These are phyloP conservation scores for Oxyteleia sp. DNA, from an alignment of 2,888 invertebrate genomes.

Conservation along the genomic window DNA sequence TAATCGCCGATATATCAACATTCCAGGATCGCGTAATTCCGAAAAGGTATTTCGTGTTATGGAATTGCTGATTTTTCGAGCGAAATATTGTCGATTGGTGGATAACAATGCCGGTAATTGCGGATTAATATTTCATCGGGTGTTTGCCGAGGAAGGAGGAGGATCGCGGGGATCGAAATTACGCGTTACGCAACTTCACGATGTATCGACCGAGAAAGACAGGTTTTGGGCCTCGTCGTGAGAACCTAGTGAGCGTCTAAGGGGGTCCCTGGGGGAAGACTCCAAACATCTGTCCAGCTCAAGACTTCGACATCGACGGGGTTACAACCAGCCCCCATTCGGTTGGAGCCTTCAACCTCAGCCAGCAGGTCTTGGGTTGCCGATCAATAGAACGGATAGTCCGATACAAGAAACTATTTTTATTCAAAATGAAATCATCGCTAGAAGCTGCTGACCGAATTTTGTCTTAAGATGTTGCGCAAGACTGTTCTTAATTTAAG, in stretches of 20 bases:
- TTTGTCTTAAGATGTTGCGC: too few relatives aligned
- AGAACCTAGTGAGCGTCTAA: conserved; percentile 53
- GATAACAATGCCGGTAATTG: conserved; percentile 27
- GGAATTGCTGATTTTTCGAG: conserved; percentile 23
- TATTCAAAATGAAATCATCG: conserved; percentile 6
- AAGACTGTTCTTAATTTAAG: too few relatives aligned
- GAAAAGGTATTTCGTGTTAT: conserved; percentile 21
- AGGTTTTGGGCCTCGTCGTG: conserved; percentile 65
- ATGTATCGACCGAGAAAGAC: conserved; percentile 50
- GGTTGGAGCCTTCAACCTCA: conserved; percentile 28
- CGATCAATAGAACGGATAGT: conserved; percentile 40
- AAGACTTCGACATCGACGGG: conserved; percentile 62
- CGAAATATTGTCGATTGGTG: background rate
- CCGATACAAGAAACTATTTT: conserved; percentile 15
- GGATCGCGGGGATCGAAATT: conserved; percentile 46
- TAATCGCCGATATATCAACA: conserved; percentile 39
- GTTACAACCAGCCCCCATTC: conserved; percentile 48
- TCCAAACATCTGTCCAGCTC: conserved; percentile 72
- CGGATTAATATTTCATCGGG: conserved; percentile 31
- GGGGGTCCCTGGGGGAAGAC: conserved; percentile 59
- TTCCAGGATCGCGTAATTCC: conserved; percentile 32
- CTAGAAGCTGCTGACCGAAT: too few relatives aligned
- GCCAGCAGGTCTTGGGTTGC: conserved; percentile 26
- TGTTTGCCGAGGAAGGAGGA: conserved; percentile 1
- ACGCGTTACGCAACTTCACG: conserved; percentile 52